A percentile compares a stretch with the other conserved stretches of the same genome.
Conservation (phyloP, 2,888 invertebrate species). For the Latheticus oryzae region DNA sequence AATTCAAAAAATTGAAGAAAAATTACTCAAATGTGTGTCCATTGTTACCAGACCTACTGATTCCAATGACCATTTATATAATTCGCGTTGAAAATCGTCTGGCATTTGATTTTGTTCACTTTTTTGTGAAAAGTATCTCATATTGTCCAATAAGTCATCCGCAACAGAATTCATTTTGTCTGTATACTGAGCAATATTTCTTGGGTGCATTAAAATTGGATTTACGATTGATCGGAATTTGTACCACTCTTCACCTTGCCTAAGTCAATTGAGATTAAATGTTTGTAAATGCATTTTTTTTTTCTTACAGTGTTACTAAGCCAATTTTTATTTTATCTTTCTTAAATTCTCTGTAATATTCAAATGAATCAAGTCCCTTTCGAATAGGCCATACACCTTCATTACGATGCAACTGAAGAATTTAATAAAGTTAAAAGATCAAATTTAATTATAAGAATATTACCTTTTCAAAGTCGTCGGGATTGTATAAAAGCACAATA, state of each 20-base stretch:
- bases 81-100: conserved; percentile 69
- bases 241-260: conserved; percentile 71
- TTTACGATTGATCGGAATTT: conserved; percentile 68
- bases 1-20: background rate
- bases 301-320: background rate
- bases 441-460: conserved; percentile 3
- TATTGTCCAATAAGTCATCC: conserved; percentile 52
- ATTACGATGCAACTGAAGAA: conserved; percentile 61
- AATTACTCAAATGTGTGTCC: conserved; percentile 70
- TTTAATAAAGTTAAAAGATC: background rate
- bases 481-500: conserved; percentile 64
- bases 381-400: conserved; percentile 66
- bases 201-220: conserved; percentile 69
- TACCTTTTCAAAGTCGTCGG: conserved; percentile 65
- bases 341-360: conserved; percentile 59
- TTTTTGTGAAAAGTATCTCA: conserved; percentile 36
- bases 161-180: conserved; percentile 56
- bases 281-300: background rate
- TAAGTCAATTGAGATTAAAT: no score
- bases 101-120: conserved; percentile 66
- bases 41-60: conserved; percentile 70
- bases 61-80: conserved; percentile 78
- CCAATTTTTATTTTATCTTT: background rate
- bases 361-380: conserved; percentile 60
- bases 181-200: conserved; percentile 56